Evolutionary conservation across 2,797 vertebrate genomes (phyloP), one percentile per base, ranked within the genome.

Genomic region (Chelmon rostratus): DNA sequence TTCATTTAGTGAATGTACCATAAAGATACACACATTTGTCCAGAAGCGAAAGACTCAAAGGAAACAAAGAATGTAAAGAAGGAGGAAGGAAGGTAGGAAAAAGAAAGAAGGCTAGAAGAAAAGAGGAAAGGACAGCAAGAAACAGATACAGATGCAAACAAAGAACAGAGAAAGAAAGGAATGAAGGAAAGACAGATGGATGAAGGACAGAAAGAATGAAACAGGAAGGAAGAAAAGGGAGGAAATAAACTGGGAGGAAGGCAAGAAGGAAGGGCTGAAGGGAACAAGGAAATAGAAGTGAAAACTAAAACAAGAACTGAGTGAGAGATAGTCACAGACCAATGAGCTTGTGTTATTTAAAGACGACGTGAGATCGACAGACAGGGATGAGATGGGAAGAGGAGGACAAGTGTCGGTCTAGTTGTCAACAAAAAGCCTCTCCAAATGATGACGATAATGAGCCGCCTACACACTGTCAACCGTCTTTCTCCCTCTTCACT

Each of bases 351-450:
- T 84, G 86, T 90, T 93, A 90, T 93, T 93, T 93, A 92, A 92
- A 92, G 88, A 86, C 3, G 42, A 81, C 82, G 78, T 46, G 76
- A 76, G 85, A 88, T 74, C 40, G 92, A 89, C 86, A 88, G 84
- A 85, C 74, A 54, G 79, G 74, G 81, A 88, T 82, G 89, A 78
- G 75, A 63, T 38, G 64, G 81, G 79, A 79, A 88, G 83, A 82
- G 79, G 83, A 85, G 85, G 86, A 93, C 89, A 86, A 86, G 88
- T 86, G 87, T 88, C 80, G 69, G 76, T 90, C 92, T 86, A 83
- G 81, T 93, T 87, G 89, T 93, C 92, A 93, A 93, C 92, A 92
- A 79, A 91, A 91, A 90, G 86, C 89, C 84, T 88, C 89, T 88
- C 82, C 81, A 81, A 86, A 86, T 83, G 86, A 93, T 73, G 83